These are phyloP conservation scores for Otolemur crassicaudatus DNA, from an alignment of 2,797 vertebrate species.

Conservation along the genomic window DNA sequence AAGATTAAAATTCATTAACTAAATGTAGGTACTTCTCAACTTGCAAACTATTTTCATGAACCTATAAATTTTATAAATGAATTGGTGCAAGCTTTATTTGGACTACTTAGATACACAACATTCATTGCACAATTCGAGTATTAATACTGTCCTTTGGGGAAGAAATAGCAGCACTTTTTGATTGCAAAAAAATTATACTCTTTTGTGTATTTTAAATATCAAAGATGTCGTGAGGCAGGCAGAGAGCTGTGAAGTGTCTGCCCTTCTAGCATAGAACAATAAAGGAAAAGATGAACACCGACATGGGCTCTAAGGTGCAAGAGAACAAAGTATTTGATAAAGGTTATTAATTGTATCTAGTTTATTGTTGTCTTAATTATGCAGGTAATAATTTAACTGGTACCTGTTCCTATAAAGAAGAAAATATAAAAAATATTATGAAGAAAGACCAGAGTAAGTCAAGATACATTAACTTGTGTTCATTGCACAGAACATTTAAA, in stretches of 20 bases:
- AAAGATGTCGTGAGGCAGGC: conserved; percentile 61
- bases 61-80: conserved; percentile 40
- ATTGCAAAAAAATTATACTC: conserved; percentile 73
- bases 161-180: conserved; percentile 73
- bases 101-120: conserved; percentile 4
- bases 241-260: conserved; percentile 60
- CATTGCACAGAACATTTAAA: background rate
- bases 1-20: conserved; percentile 7
- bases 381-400: conserved; percentile 71
- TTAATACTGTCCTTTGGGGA: conserved; percentile 47
- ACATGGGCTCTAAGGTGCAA: conserved; percentile 30
- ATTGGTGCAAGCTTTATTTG: conserved; percentile 1
- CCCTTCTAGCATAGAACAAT: conserved; percentile 71
- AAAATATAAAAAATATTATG: conserved; percentile 58
- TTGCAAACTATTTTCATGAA: conserved; percentile 6
- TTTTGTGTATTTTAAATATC: conserved; percentile 77
- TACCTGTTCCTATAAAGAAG: conserved; percentile 59
- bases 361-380: conserved; percentile 50
- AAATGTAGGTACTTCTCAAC: background rate
- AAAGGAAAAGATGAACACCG: conserved; percentile 75
- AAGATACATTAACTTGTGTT: background rate
- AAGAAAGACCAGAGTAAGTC: conserved; percentile 45
- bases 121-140: background rate
- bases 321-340: conserved; percentile 66
- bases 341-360: conserved; percentile 41